A percentile compares a stretch with the other conserved stretches of the same genome.
Conservation (phyloP, 2,113 vertebrate species). For the Petromus typicus region DNA sequence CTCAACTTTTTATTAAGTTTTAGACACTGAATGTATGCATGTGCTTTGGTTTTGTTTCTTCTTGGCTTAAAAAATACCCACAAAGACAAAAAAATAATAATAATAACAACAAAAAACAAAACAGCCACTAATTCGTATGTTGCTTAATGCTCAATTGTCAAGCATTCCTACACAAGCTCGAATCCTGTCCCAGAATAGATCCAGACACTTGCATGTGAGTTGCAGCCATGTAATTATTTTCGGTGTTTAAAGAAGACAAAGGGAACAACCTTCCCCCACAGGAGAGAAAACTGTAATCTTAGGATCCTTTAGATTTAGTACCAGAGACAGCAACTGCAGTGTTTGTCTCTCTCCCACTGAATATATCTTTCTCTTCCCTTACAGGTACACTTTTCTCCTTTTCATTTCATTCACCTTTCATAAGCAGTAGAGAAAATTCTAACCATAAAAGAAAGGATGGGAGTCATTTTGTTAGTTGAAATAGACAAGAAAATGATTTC, state of each 20-base stretch:
- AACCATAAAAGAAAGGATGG: background rate
- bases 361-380: background rate
- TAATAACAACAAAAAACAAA: too few relatives aligned
- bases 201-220: too few relatives aligned
- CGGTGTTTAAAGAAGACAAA: background rate
- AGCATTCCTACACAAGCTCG: background rate
- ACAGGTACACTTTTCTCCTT: background rate
- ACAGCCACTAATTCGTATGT: background rate
- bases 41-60: background rate
- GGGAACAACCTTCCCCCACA: background rate
- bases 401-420: conserved; percentile 24
- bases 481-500: conserved; percentile 27
- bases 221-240: background rate
- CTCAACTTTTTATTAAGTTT: background rate
- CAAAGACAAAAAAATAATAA: too few relatives aligned
- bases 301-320: background rate
- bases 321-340: background rate
- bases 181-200: background rate
- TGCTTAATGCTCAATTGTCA: background rate
- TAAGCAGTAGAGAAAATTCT: conserved; percentile 21
- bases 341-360: background rate
- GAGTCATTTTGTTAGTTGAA: conserved; percentile 40
- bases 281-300: background rate
- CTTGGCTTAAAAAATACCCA: background rate
- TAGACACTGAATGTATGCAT: background rate